Evolutionary conservation across 2,113 vertebrate genomes (phyloP), one percentile per base, ranked within the genome.

Genomic region (Colinus virginianus): DNA sequence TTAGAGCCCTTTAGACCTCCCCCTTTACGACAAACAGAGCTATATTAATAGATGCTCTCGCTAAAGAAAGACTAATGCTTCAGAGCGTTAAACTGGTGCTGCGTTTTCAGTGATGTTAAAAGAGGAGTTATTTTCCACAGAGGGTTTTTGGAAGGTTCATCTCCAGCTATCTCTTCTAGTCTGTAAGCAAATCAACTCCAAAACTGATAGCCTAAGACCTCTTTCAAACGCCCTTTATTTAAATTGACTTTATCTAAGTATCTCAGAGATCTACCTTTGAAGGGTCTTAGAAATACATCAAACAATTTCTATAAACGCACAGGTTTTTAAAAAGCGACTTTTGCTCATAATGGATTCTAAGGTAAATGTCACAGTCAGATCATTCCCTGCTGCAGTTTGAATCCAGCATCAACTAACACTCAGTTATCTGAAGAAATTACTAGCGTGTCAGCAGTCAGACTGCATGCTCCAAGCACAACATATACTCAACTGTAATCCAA

Each of bases 11-110:
- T 88, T 87, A 96, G 96, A 97, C 95, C 93, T 97, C 91, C 90
- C 90, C 88, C 93, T 81, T 97, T 36, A 56, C 84, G 95, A 93
- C 87, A n/a, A 87, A 91, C 38, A 95, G 88, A 93, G 82, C 72
- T 92, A 75, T 96, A 97, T 98, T 97, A 97, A 96, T 90, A 97
- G 96, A 96, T 78, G 75, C 61, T 95, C 83, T n/a, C 21, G 96
- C 95, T 96, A 97, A 96, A 97, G 87, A 96, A 97, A 97, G 86
- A 93, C 67, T 58, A 92, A 20, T 14, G 77, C 90, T 90, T 67
- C 38, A 34, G 75, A 90, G 92, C 55, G 87, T 66, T 95, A 94
- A 96, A 69, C 68, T 94, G 82, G 71, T 64, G 59, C 84, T 91
- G 76, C 58, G 79, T 85, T 96, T 93, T 87, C 90, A 77, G 1